Percentiles rank a stretch among this genome's conserved stretches.
These are phyloP conservation scores for Blastobasis lacticolella DNA, from an alignment of 2,888 invertebrate species.

Conservation along the genomic window DNA sequence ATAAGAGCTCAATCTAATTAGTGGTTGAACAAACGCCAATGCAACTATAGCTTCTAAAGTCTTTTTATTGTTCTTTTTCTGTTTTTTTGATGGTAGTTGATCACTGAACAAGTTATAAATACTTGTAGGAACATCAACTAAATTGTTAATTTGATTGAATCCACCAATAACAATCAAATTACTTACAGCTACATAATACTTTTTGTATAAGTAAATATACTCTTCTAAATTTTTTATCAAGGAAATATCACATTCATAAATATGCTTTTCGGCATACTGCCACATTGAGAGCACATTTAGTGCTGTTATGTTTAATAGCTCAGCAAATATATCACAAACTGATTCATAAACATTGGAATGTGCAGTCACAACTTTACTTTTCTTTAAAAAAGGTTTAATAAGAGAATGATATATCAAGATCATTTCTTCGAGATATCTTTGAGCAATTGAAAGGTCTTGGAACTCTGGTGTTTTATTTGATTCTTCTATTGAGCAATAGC, in stretches of 20 bases:
- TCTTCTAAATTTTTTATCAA: conserved; percentile 82
- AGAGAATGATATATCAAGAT: conserved; percentile 76
- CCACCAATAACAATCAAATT: conserved; percentile 83
- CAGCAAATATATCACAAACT: conserved; percentile 78
- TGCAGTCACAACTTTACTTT: conserved; percentile 67
- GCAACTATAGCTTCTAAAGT: conserved; percentile 75
- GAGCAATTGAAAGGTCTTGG: conserved; percentile 76
- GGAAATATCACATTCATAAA: conserved; percentile 78
- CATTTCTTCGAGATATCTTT: conserved; percentile 81
- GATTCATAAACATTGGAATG: conserved; percentile 77
- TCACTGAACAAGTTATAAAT: conserved; percentile 73
- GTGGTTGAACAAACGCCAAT: conserved; percentile 76
- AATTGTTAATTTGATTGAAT: conserved; percentile 77
- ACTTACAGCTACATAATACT: conserved; percentile 81
- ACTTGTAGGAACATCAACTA: conserved; percentile 75
- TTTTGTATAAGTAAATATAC: conserved; percentile 80
- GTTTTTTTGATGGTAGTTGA: conserved; percentile 69
- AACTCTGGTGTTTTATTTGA: conserved; percentile 52
- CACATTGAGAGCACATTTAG: conserved; percentile 80
- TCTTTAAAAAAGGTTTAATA: conserved; percentile 78
- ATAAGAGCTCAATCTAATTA: conserved; percentile 76
- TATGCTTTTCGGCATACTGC: conserved; percentile 79
- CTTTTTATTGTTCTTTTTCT: conserved; percentile 64
- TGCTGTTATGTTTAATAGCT: conserved; percentile 79
- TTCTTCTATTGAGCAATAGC: conserved; percentile 61